Evolutionary conservation across 35 echinoderm and acorn worm genomes (phyloP), one percentile per base, ranked within the genome.

Genomic region (Lytechinus variegatus): DNA sequence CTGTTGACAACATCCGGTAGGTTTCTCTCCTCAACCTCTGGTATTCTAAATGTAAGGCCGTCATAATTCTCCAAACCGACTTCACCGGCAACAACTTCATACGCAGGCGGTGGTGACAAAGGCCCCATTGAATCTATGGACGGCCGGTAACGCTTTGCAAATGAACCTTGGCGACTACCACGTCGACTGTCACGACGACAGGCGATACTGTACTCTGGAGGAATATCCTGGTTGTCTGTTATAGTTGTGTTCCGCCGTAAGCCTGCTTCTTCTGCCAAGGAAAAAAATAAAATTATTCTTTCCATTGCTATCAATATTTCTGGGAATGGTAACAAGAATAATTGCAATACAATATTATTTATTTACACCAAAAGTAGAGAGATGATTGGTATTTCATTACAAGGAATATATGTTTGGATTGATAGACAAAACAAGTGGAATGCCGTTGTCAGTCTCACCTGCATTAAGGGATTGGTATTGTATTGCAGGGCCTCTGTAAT

Each of bases 171-270:
- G 4, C 92, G 92, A 24, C 92, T 93, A 44, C 52, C 88, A 9
- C 52, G 52, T 33, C 88, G 88, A 54, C 88, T 90, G 88, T 90
- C 88, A 12, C 88, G 52, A 33, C 92, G 92, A 28, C 92, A 93
- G 53, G 92, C 92, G 12, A 93, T 93, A 57, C 53, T 57, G 92
- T 93, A 93, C 5, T 54, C 54, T 55, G 92, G 92, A 10, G 92
- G 92, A 56, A 93, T 93, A 54, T 93, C 92, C 53, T 93, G 53
- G 9, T 93, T 54, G 52, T 24, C 92, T 11, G 53, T 57, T 57
- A 93, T 54, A 19, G 92, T 93, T 93, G 92, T 57, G 54, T 93
- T 93, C 27, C 92, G 92, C n/a, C 92, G 92, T n/a, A 93, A 93
- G 27, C 92, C 92, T 53, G 53, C 54, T 54, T 93, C 92, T 21